A percentile compares a stretch with the other conserved stretches of the same genome.
Conservation (phyloP, 2,888 invertebrate species). For the Formica aserva region DNA sequence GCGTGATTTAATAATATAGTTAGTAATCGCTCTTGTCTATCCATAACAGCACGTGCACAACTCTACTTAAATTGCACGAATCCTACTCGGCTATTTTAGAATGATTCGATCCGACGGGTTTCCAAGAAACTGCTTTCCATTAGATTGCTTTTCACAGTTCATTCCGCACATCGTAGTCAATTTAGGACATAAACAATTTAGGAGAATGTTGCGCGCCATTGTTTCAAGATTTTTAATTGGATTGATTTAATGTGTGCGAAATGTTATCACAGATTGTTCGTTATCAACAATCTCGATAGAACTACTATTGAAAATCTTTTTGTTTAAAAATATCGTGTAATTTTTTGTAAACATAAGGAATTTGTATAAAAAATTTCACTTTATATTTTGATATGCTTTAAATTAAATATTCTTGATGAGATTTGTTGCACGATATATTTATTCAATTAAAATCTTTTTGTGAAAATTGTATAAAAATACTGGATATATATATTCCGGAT, state of each 20-base stretch:
- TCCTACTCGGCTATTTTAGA: slow-evolving; percentile 28
- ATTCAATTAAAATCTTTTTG: neutral
- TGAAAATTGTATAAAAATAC: neutral
- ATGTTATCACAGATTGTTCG: neutral
- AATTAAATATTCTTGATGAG: neutral
- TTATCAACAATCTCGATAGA: neutral
- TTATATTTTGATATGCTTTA: neutral
- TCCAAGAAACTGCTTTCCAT: slow-evolving; percentile 31
- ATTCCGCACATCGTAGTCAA: slow-evolving; percentile 7
- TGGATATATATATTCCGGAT: neutral
- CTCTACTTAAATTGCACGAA: slow-evolving; percentile 36
- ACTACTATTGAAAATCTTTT: neutral
- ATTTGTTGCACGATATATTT: neutral
- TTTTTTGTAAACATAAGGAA: neutral
- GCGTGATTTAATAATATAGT: slow-evolving; percentile 16
- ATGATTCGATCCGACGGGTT: slow-evolving; percentile 32
- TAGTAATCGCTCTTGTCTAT: slow-evolving; percentile 20
- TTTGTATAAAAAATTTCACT: neutral
- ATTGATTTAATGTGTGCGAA: slow-evolving; percentile 4
- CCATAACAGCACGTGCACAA: slow-evolving; percentile 1
- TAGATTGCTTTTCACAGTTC: slow-evolving; percentile 23
- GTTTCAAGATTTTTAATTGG: slow-evolving; percentile 31
- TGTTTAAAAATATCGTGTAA: neutral
- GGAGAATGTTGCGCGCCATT: slow-evolving; percentile 6
- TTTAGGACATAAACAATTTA: neutral